These are phyloP conservation scores for Xiphorhynchus elegans DNA, from an alignment of 2,113 vertebrate genomes.

Conservation along the genomic window DNA sequence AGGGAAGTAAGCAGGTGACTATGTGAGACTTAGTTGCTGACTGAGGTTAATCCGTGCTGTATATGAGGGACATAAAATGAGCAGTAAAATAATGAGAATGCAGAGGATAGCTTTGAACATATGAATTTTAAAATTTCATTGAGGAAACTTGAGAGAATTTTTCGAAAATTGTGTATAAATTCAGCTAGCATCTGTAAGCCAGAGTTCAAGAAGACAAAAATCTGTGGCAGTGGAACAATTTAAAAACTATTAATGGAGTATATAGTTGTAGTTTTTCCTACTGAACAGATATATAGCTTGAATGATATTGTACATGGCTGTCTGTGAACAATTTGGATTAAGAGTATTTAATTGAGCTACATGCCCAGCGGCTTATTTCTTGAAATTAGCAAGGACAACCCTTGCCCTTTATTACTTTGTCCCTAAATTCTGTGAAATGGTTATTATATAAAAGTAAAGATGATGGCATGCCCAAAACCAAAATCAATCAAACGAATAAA, in stretches of 20 bases:
- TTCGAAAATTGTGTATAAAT: background rate
- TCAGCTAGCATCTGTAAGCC: background rate
- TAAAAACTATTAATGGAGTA: background rate
- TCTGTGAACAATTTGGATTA: background rate
- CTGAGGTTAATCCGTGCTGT: background rate
- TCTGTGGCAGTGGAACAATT: background rate
- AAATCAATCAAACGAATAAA: background rate
- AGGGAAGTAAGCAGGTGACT: background rate
- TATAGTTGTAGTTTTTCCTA: background rate
- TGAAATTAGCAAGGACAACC: background rate
- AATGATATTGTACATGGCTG: background rate
- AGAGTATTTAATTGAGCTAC: background rate
- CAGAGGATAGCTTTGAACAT: background rate
- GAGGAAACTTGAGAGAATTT: background rate
- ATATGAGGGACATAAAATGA: background rate
- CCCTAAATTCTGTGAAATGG: background rate
- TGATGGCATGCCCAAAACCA: background rate
- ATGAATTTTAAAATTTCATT: background rate
- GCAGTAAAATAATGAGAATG: background rate
- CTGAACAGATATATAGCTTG: background rate
- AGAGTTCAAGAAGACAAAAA: background rate
- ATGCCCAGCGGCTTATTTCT: background rate
- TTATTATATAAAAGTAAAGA: background rate
- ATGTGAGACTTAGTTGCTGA: background rate
- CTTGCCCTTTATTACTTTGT: background rate